These are phyloP conservation scores for Pachypeltis micranthus DNA, from an alignment of 1,140 invertebrate species.

Conservation along the genomic window DNA sequence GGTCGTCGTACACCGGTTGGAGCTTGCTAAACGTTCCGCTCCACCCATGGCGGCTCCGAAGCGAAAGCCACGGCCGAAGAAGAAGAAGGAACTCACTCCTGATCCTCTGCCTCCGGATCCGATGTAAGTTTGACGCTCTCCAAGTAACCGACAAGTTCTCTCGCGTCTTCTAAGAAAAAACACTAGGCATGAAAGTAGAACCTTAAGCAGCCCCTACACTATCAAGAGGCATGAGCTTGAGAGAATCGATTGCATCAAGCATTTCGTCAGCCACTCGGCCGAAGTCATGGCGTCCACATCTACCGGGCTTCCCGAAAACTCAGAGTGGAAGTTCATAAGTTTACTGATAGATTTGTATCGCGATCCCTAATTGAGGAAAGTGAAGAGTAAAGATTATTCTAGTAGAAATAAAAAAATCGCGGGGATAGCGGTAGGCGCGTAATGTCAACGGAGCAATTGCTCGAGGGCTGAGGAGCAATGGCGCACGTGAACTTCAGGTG, in stretches of 20 bases:
- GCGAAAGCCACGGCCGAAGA: background rate
- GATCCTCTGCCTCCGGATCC: background rate
- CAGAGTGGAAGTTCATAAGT: background rate
- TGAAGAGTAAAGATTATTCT: background rate
- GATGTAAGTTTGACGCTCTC: background rate
- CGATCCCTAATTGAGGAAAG: background rate
- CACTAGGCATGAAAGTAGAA: background rate
- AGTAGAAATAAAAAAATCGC: too few relatives aligned
- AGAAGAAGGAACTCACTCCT: background rate
- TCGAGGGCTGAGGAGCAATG: too few relatives aligned
- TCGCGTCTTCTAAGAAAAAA: too few relatives aligned
- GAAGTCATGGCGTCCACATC: background rate
- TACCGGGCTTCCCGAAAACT: background rate
- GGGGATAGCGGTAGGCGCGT: too few relatives aligned
- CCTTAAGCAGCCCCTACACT: too few relatives aligned
- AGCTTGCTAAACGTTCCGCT: background rate
- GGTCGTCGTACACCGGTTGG: background rate
- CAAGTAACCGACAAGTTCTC: too few relatives aligned
- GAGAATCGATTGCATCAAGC: too few relatives aligned
- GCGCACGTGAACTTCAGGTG: too few relatives aligned
- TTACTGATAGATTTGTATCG: background rate
- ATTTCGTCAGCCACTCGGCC: background rate
- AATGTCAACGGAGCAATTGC: too few relatives aligned
- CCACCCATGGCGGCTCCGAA: background rate
- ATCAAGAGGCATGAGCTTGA: too few relatives aligned